Percentiles rank a stretch among this genome's conserved stretches.
phyloP scores from a whole-genome alignment of 2,797 vertebrate genomes.

The Erithacus rubecula region DNA sequence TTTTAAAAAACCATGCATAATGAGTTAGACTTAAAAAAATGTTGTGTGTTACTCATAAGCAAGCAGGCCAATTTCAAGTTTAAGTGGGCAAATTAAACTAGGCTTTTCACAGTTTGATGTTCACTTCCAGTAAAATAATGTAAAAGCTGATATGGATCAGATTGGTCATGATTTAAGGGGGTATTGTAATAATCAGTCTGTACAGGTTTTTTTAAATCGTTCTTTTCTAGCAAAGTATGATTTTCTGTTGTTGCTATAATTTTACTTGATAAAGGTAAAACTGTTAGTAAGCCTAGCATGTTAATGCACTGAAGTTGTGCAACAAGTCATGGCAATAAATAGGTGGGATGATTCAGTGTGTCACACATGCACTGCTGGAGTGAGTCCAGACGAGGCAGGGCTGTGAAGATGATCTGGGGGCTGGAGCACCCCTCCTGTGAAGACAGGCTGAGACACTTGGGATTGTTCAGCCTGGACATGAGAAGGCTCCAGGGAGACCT shows the following conservation, averaged over 20 bases:
- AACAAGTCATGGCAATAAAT: not conserved
- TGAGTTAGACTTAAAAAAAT: not conserved
- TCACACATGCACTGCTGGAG: not conserved
- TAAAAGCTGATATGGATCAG: not conserved
- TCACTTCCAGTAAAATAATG: not conserved
- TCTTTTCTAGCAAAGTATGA: not conserved
- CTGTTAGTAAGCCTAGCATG: not conserved
- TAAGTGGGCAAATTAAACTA: not conserved
- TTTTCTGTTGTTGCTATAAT: not conserved
- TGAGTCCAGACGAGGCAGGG: not conserved
- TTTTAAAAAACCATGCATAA: fast-evolving
- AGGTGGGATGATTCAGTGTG: not conserved
- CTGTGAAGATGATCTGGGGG: not conserved
- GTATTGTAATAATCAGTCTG: not conserved
- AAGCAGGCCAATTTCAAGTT: not conserved
- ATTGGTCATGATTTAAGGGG: not conserved
- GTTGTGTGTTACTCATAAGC: not conserved
- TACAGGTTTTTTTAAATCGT: not conserved
- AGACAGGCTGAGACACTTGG: not conserved
- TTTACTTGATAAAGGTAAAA: not conserved
- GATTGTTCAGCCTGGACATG: not conserved
- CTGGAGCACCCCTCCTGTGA: not conserved
- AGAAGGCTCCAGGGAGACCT: not conserved
- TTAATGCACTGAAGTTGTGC: not conserved
- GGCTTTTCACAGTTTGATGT: not conserved